Evolutionary conservation across 2,113 vertebrate species (phyloP).

Genomic region (Cnemophilus loriae): DNA sequence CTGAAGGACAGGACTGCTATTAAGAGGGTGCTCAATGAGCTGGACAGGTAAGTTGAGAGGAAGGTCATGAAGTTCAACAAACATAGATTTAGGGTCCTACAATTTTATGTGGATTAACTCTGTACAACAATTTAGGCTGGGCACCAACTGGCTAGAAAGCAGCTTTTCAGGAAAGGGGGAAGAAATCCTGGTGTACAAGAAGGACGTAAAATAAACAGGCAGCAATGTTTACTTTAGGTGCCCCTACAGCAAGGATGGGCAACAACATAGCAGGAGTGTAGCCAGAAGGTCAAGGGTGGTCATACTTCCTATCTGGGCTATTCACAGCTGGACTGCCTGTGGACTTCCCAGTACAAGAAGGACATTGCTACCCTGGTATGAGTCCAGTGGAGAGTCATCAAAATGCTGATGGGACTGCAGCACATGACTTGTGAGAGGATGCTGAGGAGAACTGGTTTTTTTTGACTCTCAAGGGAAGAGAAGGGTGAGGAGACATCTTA

Average conservation of each 20-base stretch:
- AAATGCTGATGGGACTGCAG: neutral
- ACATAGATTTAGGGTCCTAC: neutral
- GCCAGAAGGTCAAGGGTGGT: neutral
- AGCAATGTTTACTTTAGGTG: neutral
- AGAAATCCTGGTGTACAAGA: neutral
- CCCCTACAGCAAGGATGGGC: neutral
- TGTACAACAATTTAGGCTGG: neutral
- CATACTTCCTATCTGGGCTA: neutral
- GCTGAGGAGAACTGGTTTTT: neutral
- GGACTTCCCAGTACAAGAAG: neutral
- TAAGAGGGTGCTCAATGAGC: neutral
- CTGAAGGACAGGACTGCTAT: neutral
- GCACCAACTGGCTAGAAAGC: neutral
- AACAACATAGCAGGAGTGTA: neutral
- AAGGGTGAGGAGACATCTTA: neutral
- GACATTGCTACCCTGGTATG: neutral
- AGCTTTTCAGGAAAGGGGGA: neutral
- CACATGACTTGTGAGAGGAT: fast-evolving
- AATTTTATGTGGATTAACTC: neutral
- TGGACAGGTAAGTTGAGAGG: neutral
- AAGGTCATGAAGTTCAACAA: neutral
- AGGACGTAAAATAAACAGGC: neutral
- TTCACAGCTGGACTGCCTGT: neutral
- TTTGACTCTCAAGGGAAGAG: neutral
- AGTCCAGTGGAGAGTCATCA: neutral